Conservation (phyloP, 2,888 invertebrate genomes). For the Lamellibrachia satsuma region DNA sequence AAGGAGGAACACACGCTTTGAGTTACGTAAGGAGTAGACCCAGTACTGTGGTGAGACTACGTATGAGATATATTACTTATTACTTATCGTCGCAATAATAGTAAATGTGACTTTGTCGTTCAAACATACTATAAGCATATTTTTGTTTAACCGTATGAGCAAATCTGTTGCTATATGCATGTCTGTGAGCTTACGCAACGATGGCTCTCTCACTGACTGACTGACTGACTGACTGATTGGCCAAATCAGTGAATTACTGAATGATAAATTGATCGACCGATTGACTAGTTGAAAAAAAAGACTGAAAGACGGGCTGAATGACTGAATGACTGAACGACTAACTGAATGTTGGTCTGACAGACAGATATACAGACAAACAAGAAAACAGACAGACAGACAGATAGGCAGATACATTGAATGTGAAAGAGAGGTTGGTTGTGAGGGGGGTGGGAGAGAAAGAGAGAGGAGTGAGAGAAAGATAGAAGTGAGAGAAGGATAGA, state of each 20-base stretch:
- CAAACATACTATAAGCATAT: too few species aligned
- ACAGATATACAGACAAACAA: not conserved
- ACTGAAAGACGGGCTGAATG: not conserved
- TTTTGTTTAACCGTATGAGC: too few species aligned
- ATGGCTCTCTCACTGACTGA: too few species aligned
- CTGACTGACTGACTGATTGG: too few species aligned
- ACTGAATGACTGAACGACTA: not conserved
- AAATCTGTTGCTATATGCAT: too few species aligned
- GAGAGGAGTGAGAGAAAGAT: slow-evolving; percentile 7
- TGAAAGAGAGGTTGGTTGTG: not conserved
- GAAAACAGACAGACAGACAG: too few species aligned
- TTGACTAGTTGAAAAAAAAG: not conserved
- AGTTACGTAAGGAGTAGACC: not conserved
- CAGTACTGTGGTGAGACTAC: not conserved
- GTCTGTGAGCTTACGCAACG: too few species aligned
- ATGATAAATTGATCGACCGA: too few species aligned
- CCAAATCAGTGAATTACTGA: too few species aligned
- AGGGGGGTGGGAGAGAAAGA: not conserved
- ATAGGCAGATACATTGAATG: not conserved
- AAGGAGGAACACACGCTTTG: not conserved
- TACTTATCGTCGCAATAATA: too few species aligned
- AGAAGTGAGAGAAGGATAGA: not conserved
- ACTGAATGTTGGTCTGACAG: not conserved
- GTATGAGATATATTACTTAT: not conserved
- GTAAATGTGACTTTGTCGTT: too few species aligned